These are phyloP conservation scores for Tupiocoris notatus DNA, from an alignment of 2,888 invertebrate species.

Conservation along the genomic window DNA sequence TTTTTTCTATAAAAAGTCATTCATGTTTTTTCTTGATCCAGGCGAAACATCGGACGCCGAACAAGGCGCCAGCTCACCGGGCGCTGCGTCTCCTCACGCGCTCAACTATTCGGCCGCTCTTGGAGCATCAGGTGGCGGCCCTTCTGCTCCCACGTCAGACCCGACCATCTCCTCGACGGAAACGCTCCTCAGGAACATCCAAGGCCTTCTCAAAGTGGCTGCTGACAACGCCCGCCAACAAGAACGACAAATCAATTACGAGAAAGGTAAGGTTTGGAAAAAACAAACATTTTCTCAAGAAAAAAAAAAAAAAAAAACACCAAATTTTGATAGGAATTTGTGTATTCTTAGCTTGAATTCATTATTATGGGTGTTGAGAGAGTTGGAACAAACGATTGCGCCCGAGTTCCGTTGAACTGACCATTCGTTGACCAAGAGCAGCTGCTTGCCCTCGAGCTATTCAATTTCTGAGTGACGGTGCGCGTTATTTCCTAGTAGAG, in stretches of 20 bases:
- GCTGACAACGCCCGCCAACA: constrained; percentile 95
- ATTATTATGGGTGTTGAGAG: too few species aligned
- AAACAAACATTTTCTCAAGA: neutral
- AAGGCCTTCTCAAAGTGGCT: constrained; percentile 94
- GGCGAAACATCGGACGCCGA: constrained; percentile 72
- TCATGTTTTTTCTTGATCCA: constrained; percentile 1
- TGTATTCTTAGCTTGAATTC: too few species aligned
- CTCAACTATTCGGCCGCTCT: constrained; percentile 68
- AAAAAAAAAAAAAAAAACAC: too few species aligned
- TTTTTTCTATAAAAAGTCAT: neutral
- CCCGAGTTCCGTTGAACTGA: neutral
- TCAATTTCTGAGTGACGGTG: neutral
- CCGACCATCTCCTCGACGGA: constrained; percentile 80
- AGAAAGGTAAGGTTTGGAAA: constrained; percentile 84
- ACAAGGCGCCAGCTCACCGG: constrained; percentile 53
- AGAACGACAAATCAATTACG: constrained; percentile 92
- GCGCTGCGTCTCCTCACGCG: constrained; percentile 62
- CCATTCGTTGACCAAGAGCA: neutral
- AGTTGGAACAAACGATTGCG: neutral
- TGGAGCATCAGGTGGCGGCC: constrained; percentile 57
- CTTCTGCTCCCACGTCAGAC: constrained; percentile 55
- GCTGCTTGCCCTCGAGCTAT: neutral
- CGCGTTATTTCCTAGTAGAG: neutral
- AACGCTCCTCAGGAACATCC: constrained; percentile 90
- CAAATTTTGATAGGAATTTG: too few species aligned